phyloP scores from a whole-genome alignment of 2,888 invertebrate genomes.

The Drosophila ochracea region DNA sequence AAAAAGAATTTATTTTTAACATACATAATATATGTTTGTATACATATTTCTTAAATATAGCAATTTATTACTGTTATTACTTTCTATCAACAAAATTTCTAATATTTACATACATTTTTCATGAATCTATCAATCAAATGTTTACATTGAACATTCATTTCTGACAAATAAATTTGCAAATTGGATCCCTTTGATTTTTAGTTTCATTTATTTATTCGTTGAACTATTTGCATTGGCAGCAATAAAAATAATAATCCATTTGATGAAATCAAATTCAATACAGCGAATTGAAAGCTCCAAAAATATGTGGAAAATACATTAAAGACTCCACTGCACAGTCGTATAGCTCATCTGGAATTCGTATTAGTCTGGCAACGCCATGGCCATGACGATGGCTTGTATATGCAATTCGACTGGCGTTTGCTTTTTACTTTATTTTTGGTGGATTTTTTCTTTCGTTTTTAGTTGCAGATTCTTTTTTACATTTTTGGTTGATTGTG shows the following conservation, averaged over 20 bases:
- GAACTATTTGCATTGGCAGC: not conserved
- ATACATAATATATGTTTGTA: too few relatives aligned
- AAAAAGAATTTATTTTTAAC: not conserved
- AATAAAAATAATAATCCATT: not conserved
- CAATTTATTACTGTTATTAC: not conserved
- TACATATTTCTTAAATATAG: not conserved
- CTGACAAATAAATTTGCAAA: not conserved
- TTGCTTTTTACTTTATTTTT: slow-evolving; percentile 22
- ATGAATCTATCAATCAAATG: not conserved
- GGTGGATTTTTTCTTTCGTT: slow-evolving; percentile 7
- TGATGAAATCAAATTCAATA: not conserved
- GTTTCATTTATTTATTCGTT: not conserved
- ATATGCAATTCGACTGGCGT: slow-evolving; percentile 48
- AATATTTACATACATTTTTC: not conserved
- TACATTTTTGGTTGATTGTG: slow-evolving; percentile 27
- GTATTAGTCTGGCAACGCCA: slow-evolving; percentile 32
- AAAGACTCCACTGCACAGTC: not conserved
- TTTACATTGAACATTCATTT: not conserved
- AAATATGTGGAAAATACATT: slow-evolving; percentile 16
- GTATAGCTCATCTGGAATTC: slow-evolving; percentile 54
- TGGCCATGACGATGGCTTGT: slow-evolving; percentile 33
- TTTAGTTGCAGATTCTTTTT: slow-evolving; percentile 13
- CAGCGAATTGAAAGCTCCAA: not conserved
- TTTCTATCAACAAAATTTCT: not conserved
- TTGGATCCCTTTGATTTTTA: not conserved